Conservation (phyloP, 2,113 vertebrate genomes). For the Typhlomys cinereus region DNA sequence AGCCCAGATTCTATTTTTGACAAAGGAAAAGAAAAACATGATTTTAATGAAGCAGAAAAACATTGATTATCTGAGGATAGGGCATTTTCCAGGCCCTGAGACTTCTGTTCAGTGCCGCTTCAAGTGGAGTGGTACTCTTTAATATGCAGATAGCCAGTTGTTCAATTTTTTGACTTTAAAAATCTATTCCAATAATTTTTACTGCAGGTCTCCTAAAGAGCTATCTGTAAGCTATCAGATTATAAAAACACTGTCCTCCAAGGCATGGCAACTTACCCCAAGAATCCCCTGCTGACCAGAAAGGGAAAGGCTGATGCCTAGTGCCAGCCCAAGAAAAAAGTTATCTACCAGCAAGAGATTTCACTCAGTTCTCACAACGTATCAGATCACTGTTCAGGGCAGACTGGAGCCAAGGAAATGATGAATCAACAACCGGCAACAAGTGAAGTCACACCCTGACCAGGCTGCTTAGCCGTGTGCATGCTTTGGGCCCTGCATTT, state of each 20-base stretch:
- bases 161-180: neutral
- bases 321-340: neutral
- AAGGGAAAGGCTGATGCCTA: neutral
- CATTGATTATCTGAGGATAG: neutral
- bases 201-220: neutral
- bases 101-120: neutral
- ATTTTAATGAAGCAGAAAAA: conserved; percentile 48
- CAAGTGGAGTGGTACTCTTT: neutral
- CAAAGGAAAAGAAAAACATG: neutral
- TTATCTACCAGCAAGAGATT: neutral
- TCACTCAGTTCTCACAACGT: neutral
- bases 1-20: conserved; percentile 46
- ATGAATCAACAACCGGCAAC: no score
- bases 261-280: neutral
- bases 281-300: neutral
- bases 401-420: neutral
- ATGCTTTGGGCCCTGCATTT: no score
- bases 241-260: neutral
- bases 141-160: neutral
- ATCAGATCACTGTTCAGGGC: neutral
- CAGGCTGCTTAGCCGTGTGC: neutral
- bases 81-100: neutral
- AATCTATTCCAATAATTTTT: neutral
- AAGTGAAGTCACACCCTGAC: no score
- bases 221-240: neutral